Base-by-base conservation (phyloP, 2,113 vertebrate species). In the Eretmochelys imbricata region DNA sequence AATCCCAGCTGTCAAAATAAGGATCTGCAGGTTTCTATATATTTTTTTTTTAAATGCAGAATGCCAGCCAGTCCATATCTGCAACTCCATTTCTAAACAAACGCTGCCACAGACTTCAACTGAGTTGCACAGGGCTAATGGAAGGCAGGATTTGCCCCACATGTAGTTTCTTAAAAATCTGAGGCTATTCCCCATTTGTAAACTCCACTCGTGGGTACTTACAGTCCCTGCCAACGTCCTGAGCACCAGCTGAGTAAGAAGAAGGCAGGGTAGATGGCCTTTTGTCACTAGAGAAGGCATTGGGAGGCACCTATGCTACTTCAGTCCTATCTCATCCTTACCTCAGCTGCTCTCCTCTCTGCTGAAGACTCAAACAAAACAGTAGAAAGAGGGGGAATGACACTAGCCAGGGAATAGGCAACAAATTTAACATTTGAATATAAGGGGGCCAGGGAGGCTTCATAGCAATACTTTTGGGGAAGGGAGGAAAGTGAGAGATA, bases 321-420 rank as follows among this genome's bases (percentile, higher is more conserved):
- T 72, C n/a, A 20, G 17, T 10, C 85, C 51, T 10, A 62, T 86
- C 91, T 20, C 91, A 91, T 88, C 90, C 82, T 89, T 8, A n/a
- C 87, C 93, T 27, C 11, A 4, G 7, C 25, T 48, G 24, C 46
- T 78, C 38, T 25, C 59, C 53, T 82, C 75, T 3, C 27, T 6
- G 57, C 86, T 2, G 10, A 2, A 0, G 78, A 9, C 87, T n/a
- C 59, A 1, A 50, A 19, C 80, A 29, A 4, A 0, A 0, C 16
- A 9, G 8, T 48, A 75, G 16, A 0, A 0, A 87, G 65, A 86
- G 49, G 27, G 35, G 0, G 1, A 51, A 80, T 5, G 16, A 42
- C 2, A 3, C 22, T 57, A 16, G 81, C 83, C 83, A 85, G 38
- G 35, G n/a, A 46, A 76, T 6, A 76, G 42, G 20, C 42, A 48